Percentiles rank a stretch among this genome's conserved stretches.
These are phyloP conservation scores for Tiliacea aurago DNA, from an alignment of 2,888 invertebrate species.

Conservation along the genomic window DNA sequence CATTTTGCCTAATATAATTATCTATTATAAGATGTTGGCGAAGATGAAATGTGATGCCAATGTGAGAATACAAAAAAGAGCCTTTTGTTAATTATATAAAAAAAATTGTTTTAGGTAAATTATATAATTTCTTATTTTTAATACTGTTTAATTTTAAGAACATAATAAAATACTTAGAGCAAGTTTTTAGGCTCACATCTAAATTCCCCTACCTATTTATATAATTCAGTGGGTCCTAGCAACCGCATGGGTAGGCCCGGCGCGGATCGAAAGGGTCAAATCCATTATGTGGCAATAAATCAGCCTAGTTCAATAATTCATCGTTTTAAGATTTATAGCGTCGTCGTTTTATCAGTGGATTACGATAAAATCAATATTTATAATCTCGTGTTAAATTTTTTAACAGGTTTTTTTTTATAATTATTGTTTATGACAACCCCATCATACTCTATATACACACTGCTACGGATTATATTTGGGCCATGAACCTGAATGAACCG, in stretches of 20 bases:
- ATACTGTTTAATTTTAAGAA: not conserved
- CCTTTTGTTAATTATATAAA: too few species aligned
- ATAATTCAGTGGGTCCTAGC: conserved; percentile 58
- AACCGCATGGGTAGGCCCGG: conserved; percentile 7
- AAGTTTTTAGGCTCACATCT: conserved; percentile 15
- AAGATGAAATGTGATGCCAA: too few species aligned
- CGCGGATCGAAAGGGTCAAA: conserved; percentile 58
- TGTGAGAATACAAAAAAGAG: too few species aligned
- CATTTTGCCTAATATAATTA: too few species aligned
- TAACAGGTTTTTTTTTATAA: too few species aligned
- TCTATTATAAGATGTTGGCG: too few species aligned
- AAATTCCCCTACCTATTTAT: conserved; percentile 41
- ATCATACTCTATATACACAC: too few species aligned
- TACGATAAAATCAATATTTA: too few species aligned
- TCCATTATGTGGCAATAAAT: conserved; percentile 50
- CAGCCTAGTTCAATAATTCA: conserved; percentile 52
- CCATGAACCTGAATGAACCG: too few species aligned
- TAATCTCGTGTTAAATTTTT: too few species aligned
- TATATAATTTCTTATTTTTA: not conserved
- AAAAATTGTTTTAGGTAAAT: not conserved
- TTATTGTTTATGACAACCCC: too few species aligned
- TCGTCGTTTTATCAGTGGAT: not conserved
- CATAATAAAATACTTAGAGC: not conserved
- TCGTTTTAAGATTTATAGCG: conserved; percentile 26
- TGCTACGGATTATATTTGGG: too few species aligned